Conservation (phyloP, 2,113 vertebrate genomes). For the Notothenia rossii region DNA sequence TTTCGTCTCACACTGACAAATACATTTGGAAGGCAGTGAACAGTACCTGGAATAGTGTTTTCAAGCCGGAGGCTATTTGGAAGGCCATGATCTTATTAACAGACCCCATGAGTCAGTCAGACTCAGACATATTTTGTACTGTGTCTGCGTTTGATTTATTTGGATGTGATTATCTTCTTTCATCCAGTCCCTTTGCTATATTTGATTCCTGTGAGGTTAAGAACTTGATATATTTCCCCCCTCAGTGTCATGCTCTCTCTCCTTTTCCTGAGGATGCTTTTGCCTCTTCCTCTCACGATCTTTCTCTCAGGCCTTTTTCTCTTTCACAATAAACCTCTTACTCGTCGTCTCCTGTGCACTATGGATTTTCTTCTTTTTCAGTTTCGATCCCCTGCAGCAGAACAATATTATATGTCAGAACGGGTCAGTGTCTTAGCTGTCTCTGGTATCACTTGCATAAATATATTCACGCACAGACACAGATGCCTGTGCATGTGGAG, state of each 20-base stretch:
- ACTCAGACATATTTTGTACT: constrained; percentile 54
- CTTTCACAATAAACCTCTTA: constrained; percentile 72
- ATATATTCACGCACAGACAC: too few relatives aligned
- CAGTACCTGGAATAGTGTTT: constrained; percentile 34
- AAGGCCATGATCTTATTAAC: constrained; percentile 60
- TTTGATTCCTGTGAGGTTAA: constrained; percentile 62
- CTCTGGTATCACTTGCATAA: constrained; percentile 38
- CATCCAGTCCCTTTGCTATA: constrained; percentile 39
- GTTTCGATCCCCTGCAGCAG: constrained; percentile 70
- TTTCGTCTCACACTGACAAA: constrained; percentile 27
- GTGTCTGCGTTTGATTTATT: constrained; percentile 56
- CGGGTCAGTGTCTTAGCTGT: constrained; percentile 69
- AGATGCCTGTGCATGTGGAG: neutral
- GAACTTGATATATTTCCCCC: constrained; percentile 47
- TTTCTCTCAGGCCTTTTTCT: constrained; percentile 38
- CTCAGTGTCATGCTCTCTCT: constrained; percentile 18
- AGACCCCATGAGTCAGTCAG: constrained; percentile 41
- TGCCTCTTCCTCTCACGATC: constrained; percentile 9
- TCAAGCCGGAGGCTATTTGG: constrained; percentile 42
- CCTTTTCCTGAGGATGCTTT: neutral
- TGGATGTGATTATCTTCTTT: constrained; percentile 52
- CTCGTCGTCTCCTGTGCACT: constrained; percentile 55
- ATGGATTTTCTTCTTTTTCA: constrained; percentile 77
- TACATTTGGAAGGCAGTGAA: constrained; percentile 25
- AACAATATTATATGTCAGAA: constrained; percentile 74